A percentile compares a stretch with the other conserved stretches of the same genome.
Conservation (phyloP, 2,888 invertebrate species). For the Ochropleura leucogaster region DNA sequence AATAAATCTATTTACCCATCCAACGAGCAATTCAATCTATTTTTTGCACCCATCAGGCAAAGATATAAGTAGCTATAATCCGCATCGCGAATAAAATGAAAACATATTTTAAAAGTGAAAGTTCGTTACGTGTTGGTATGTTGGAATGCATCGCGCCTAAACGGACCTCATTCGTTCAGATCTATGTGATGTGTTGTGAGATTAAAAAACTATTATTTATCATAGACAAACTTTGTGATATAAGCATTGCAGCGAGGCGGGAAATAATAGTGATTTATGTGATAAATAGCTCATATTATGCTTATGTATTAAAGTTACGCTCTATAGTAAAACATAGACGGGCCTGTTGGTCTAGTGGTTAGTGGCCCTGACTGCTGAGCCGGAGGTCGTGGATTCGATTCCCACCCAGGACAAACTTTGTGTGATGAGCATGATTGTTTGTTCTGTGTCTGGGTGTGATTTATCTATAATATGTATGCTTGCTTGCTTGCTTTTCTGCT, state of each 20-base stretch:
- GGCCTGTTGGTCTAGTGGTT: no score
- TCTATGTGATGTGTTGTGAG: constrained; percentile 55
- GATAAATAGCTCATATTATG: neutral
- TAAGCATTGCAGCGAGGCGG: neutral
- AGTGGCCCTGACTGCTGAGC: no score
- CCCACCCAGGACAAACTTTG: no score
- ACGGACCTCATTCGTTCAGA: constrained; percentile 52
- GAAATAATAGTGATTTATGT: neutral
- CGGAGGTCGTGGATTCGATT: no score
- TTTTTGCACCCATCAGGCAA: constrained; percentile 30
- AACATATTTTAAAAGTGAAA: constrained; percentile 67
- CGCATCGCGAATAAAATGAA: constrained; percentile 56
- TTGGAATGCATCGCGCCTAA: constrained; percentile 56
- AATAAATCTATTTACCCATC: constrained; percentile 18
- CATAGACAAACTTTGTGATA: constrained; percentile 30
- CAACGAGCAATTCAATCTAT: constrained; percentile 13
- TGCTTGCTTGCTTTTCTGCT: no score
- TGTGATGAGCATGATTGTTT: no score
- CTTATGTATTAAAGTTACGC: neutral
- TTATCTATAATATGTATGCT: no score
- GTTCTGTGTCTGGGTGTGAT: no score
- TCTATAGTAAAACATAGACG: neutral
- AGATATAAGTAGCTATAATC: constrained; percentile 36
- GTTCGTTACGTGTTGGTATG: constrained; percentile 62
- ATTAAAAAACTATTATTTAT: constrained; percentile 41